Conservation (phyloP, 2,113 vertebrate genomes). For the Amblyornis subalaris region DNA sequence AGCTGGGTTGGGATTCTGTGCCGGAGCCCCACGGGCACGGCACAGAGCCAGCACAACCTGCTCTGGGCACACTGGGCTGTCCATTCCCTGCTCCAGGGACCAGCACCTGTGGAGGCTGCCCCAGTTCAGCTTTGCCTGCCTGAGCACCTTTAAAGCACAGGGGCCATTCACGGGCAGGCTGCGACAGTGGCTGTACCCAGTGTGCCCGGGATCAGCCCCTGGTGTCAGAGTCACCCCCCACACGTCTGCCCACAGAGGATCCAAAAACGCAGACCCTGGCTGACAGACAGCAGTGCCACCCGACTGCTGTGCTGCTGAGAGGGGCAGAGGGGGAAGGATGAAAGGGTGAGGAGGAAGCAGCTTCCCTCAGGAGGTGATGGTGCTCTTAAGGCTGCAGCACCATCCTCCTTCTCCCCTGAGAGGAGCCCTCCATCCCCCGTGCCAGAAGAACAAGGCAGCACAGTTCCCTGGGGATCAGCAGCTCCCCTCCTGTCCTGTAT, state of each 20-base stretch:
- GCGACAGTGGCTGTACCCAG: not conserved
- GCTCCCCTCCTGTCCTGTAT: too few relatives aligned
- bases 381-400: not conserved
- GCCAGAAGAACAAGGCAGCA: too few relatives aligned
- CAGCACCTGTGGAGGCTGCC: accelerated
- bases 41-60: not conserved
- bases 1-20: not conserved
- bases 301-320: not conserved
- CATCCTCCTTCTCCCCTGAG: not conserved
- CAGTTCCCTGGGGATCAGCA: too few relatives aligned
- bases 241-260: not conserved
- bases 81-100: not conserved
- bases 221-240: not conserved
- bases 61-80: not conserved
- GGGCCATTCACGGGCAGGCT: not conserved
- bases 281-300: not conserved
- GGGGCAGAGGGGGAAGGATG: not conserved
- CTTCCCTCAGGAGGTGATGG: not conserved
- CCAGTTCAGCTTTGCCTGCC: not conserved
- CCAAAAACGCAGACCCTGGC: accelerated
- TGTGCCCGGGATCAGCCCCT: not conserved
- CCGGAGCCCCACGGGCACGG: accelerated
- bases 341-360: not conserved
- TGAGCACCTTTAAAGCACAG: not conserved
- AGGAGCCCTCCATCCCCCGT: too few relatives aligned